phyloP scores from a whole-genome alignment of 2,113 vertebrate species.

The Cinclus cinclus region DNA sequence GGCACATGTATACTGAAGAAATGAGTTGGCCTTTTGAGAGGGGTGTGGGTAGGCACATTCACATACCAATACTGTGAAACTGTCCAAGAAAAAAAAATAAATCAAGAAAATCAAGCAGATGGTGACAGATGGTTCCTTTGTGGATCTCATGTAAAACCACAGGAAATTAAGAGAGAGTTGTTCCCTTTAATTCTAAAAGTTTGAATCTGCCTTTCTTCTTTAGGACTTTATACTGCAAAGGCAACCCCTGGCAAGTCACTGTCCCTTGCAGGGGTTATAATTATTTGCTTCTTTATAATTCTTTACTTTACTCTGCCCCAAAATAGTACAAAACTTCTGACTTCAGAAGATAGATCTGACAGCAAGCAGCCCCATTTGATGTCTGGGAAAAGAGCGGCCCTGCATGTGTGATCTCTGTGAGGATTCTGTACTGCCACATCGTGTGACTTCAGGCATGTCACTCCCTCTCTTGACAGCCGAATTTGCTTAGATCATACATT shows the following conservation, averaged over 20 bases:
- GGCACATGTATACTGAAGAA: neutral
- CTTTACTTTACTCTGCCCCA: neutral
- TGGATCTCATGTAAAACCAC: constrained; percentile 22
- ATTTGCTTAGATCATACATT: neutral
- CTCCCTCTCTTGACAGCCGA: neutral
- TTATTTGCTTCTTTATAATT: neutral
- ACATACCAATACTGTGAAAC: neutral
- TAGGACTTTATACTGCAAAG: neutral
- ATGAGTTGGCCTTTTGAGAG: neutral
- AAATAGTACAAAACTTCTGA: neutral
- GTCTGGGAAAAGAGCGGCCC: neutral
- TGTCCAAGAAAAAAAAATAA: neutral
- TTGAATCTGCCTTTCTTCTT: neutral
- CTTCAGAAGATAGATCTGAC: neutral
- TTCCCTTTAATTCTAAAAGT: constrained; percentile 9
- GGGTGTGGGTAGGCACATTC: neutral
- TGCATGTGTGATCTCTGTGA: neutral
- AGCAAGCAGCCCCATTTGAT: neutral
- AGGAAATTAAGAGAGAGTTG: constrained; percentile 24
- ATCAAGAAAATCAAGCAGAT: neutral
- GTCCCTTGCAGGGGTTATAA: neutral
- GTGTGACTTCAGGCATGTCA: neutral
- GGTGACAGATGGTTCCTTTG: neutral
- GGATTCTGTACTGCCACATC: neutral
- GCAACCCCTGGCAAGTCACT: neutral